Base-by-base conservation (phyloP, 2,888 invertebrate species). In the Rhabditoides inermis region DNA sequence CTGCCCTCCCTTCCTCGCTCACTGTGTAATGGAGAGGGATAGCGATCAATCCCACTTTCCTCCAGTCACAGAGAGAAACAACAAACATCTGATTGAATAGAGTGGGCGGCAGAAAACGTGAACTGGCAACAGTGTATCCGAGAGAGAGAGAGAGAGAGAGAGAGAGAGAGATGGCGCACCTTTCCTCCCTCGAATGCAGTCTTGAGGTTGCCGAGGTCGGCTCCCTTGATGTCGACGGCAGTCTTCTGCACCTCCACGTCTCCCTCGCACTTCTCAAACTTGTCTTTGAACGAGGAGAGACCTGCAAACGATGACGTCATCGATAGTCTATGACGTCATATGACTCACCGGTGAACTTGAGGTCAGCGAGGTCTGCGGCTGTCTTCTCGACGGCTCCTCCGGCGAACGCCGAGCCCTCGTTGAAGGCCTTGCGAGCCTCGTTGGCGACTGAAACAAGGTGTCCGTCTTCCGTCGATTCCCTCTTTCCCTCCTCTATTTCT, bases 351-450 rank as follows among this genome's bases (percentile, higher is more conserved):
- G 49, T 53, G 47, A 71, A 71, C 39, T 72, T 61, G 35, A 75
- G 56, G 3, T 75, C 75, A 6, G 70, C 69, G 37, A 72, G 46
- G 47, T 71, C 74, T 18, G 52, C 60, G n/a, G 65, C 64, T 0
- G 63, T 60, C 37, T 67, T 69, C 46, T 69, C 69, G 7, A 72
- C 66, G 2, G 67, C 62, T 7, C 58, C 65, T 15, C 61, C 53
- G 0, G 60, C 66, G 45, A 63, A 75, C 15, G 73, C 75, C 6
- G 54, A 58, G 28, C 75, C 75, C 45, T 73, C 71, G 55, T 70
- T 60, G 60, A 75, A 75, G 2, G 68, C 65, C 49, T 72, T 68
- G 4, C 72, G 54, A 7, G 75, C 75, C 41, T 74, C 70, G n/a
- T 68, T 68, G 22, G 65, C 68, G 2, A 64, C 73, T 73, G 56